These are phyloP conservation scores for Syngnathus scovelli DNA, from an alignment of 2,113 vertebrate species.

Conservation along the genomic window DNA sequence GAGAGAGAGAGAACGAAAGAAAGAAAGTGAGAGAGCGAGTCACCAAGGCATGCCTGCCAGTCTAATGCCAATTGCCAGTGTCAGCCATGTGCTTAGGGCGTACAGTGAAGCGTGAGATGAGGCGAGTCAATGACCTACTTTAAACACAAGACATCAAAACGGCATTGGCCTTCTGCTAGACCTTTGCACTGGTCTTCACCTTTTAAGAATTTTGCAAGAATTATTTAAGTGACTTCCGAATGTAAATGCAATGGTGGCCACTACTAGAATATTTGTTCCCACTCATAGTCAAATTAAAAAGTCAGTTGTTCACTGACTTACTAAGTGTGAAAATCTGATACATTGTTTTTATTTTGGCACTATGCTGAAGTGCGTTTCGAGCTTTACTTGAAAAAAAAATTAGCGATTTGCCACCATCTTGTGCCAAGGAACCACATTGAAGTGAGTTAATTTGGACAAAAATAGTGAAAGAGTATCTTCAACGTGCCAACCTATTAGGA, in stretches of 20 bases:
- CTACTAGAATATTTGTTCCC: not conserved
- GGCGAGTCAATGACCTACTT: slow-evolving; percentile 54
- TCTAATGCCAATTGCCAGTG: slow-evolving; percentile 62
- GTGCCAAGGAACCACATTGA: not conserved
- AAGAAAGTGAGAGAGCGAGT: slow-evolving; percentile 21
- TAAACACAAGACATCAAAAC: slow-evolving; percentile 32
- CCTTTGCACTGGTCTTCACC: slow-evolving; percentile 1
- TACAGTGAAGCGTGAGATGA: slow-evolving; percentile 49
- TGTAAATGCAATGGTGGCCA: not conserved
- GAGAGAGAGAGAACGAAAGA: not conserved
- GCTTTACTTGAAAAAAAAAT: not conserved
- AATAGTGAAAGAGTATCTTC: no score
- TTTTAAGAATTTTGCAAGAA: not conserved
- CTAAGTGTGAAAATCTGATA: no score
- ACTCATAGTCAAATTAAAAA: no score
- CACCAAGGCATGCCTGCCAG: slow-evolving; percentile 37
- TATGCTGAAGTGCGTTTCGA: not conserved
- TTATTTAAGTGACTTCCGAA: no score
- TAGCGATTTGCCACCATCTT: not conserved
- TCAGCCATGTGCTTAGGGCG: slow-evolving; percentile 61
- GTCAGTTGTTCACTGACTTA: no score
- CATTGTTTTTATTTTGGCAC: not conserved
- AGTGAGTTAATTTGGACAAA: no score
- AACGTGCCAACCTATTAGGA: no score
- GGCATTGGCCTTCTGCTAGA: not conserved